A percentile compares a stretch with the other conserved stretches of the same genome.
phyloP scores from a whole-genome alignment of 2,113 vertebrate species.

The Larimichthys crocea region DNA sequence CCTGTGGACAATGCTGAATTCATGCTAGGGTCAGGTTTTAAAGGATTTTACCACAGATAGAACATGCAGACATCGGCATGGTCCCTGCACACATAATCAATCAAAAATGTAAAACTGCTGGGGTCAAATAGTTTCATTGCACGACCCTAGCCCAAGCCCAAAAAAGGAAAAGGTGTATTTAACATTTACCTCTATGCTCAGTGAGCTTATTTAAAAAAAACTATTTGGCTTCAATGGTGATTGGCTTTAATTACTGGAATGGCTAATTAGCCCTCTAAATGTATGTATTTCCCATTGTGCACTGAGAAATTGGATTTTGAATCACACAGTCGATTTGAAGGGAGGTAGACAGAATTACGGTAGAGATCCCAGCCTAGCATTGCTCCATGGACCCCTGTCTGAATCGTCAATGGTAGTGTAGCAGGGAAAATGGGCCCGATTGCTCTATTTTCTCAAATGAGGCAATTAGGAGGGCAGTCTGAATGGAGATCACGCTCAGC shows the following conservation, averaged over 20 bases:
- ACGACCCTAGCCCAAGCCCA: neutral
- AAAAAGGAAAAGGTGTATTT: constrained; percentile 28
- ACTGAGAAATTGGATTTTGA: constrained; percentile 62
- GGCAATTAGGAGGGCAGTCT: constrained; percentile 76
- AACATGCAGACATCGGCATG: constrained; percentile 50
- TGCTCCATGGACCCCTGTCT: constrained; percentile 65
- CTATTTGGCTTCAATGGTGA: constrained; percentile 26
- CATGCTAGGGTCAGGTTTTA: constrained; percentile 66
- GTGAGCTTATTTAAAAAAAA: constrained; percentile 51
- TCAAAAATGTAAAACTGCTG: constrained; percentile 45
- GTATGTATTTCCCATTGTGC: constrained; percentile 40
- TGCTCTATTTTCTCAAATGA: constrained; percentile 82
- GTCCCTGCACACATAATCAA: constrained; percentile 56
- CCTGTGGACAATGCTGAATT: constrained; percentile 71
- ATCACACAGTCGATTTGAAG: constrained; percentile 45
- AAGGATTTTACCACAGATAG: constrained; percentile 55
- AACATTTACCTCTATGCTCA: constrained; percentile 31
- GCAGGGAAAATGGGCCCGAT: constrained; percentile 64
- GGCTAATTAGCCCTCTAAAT: constrained; percentile 47
- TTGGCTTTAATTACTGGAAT: constrained; percentile 53
- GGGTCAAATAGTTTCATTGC: constrained; percentile 40
- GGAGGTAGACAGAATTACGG: constrained; percentile 56
- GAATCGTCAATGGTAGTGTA: constrained; percentile 69
- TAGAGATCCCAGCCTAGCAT: constrained; percentile 58
- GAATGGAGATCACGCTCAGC: constrained; percentile 76